phyloP scores from a whole-genome alignment of 2,797 vertebrate species.

The Schizothorax lantsangensis region DNA sequence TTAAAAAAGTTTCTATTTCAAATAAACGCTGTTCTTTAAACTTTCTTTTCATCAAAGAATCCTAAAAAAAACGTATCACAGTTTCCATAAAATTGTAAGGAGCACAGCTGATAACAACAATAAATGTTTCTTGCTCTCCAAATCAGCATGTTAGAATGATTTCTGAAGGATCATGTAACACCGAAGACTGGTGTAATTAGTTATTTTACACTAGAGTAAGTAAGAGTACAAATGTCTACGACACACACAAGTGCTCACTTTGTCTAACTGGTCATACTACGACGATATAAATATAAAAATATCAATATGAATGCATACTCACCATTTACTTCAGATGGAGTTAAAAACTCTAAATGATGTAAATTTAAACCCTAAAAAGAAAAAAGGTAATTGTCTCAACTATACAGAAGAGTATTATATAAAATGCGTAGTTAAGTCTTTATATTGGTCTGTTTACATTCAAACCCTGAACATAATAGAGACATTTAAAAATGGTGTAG shows the following conservation, averaged over 20 bases:
- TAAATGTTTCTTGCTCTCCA: neutral
- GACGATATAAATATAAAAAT: neutral
- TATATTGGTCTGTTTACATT: neutral
- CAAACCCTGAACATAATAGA: neutral
- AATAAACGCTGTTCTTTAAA: neutral
- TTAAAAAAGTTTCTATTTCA: neutral
- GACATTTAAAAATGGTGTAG: neutral
- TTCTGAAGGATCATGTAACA: neutral
- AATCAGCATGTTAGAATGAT: neutral
- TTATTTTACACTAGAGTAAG: neutral
- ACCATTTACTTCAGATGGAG: constrained; percentile 19
- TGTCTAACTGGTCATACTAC: neutral
- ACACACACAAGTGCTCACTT: neutral
- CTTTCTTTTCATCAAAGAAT: neutral
- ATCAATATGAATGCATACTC: neutral
- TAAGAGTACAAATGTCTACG: neutral
- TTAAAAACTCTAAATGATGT: neutral
- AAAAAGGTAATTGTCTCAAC: neutral
- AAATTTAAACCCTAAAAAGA: neutral
- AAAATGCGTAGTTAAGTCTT: neutral
- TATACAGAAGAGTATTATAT: neutral
- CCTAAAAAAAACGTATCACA: neutral
- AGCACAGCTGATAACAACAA: neutral
- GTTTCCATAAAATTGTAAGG: neutral
- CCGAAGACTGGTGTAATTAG: neutral